Evolutionary conservation across 2,888 invertebrate species (phyloP), one percentile per base, ranked within the genome.

Genomic region (Pterostichus niger): DNA sequence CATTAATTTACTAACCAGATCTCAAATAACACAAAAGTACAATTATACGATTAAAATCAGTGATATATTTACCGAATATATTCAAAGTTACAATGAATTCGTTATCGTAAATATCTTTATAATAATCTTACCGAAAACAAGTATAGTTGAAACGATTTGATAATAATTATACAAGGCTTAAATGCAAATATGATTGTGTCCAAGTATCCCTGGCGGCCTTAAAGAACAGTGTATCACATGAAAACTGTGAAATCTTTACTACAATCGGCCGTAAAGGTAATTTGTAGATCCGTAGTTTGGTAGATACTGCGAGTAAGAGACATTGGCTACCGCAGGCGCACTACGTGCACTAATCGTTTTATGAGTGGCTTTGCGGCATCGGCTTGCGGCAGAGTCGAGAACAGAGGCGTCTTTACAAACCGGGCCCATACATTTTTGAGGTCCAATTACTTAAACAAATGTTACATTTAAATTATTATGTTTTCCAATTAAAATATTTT

Each of bases 241-340:
- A 52, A 35, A 77, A 56, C 54, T 40, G 40, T 31, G 61, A 78
- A 78, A 78, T 78, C 78, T 78, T 78, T 59, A 24, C 9, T 17
- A 33, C 59, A 78, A 78, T 78, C 78, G 61, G 78, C 59, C 61
- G 78, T 61, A 24, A 61, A 78, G 78, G 44, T 78, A 78, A 78
- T 78, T 78, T 78, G 78, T 78, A 78, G 78, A 78, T 78, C 78
- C 40, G 33, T 78, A 78, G 61, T 46, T 78, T 64, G 59, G 33
- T 33, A 64, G 61, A 76, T 33, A 54, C 24, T 33, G n/a, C n/a
- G n/a, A n/a, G n/a, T n/a, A 52, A 46, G 76, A 49, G 76, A 76
- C 49, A 33, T 33, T 52, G 76, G 49, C 11, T 17, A 76, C 76
- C 76, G 49, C 76, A 33, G 52, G 49, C 76, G 24, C 13, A 11